Conservation (phyloP, 2,113 vertebrate species). For the Hippoglossus stenolepis region DNA sequence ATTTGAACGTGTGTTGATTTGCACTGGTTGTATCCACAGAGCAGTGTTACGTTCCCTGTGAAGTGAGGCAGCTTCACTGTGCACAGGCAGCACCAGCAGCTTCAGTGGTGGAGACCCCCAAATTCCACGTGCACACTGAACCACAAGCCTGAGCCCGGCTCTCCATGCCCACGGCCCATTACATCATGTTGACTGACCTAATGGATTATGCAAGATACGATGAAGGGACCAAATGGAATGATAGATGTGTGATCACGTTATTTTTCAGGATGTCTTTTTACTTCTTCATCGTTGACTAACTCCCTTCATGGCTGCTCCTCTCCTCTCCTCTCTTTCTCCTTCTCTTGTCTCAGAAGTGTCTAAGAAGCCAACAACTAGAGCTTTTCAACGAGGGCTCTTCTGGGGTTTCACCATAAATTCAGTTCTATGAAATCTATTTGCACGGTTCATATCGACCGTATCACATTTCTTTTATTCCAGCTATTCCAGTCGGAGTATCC, state of each 20-base stretch:
- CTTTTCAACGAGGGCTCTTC: neutral
- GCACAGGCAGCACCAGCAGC: too few species aligned
- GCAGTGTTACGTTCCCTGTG: neutral
- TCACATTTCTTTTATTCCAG: constrained; percentile 50
- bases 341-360: neutral
- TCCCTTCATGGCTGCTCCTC: neutral
- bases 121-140: too few species aligned
- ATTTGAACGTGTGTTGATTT: neutral
- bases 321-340: neutral
- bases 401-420: neutral
- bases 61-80: too few species aligned
- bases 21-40: too few species aligned
- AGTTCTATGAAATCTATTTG: constrained; percentile 42
- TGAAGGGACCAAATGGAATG: neutral
- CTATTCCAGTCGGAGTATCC: constrained; percentile 31
- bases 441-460: constrained; percentile 6
- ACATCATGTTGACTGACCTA: neutral
- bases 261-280: neutral
- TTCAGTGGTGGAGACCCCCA: too few species aligned
- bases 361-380: too few species aligned
- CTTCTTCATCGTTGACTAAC: neutral
- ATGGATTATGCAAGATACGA: constrained; percentile 6
- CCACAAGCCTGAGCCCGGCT: too few species aligned
- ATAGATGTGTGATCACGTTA: neutral
- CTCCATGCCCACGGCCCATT: neutral